These are phyloP conservation scores for Eubucco bourcierii DNA, from an alignment of 2,113 vertebrate species.

Conservation along the genomic window DNA sequence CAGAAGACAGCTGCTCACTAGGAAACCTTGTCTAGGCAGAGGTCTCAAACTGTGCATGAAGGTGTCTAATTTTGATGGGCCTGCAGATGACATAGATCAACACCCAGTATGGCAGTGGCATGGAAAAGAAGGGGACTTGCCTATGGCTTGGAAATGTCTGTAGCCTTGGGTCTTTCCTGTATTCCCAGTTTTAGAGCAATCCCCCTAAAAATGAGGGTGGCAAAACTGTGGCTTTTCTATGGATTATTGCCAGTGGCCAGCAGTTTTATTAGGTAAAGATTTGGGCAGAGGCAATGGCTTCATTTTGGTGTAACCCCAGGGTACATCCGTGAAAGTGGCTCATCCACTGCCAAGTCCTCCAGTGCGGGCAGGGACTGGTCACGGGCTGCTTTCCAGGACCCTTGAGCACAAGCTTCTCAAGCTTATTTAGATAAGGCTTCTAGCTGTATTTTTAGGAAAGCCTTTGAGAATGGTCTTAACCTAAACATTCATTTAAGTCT, in stretches of 20 bases:
- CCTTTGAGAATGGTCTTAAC: background rate
- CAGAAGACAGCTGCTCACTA: background rate
- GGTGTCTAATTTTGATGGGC: background rate
- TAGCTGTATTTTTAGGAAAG: background rate
- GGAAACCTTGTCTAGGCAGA: background rate
- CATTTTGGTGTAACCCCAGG: background rate
- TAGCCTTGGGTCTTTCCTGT: background rate
- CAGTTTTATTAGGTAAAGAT: background rate
- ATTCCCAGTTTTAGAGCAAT: background rate
- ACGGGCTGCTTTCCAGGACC: background rate
- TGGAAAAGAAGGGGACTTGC: background rate
- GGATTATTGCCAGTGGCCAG: background rate
- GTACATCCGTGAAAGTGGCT: background rate
- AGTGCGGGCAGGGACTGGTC: fast-evolving
- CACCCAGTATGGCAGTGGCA: background rate
- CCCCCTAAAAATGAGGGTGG: background rate
- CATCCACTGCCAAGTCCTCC: background rate
- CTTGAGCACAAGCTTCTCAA: background rate
- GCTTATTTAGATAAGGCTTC: background rate
- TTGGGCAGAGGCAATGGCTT: background rate
- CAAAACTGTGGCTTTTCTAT: background rate
- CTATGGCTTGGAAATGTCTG: background rate
- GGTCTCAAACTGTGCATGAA: background rate
- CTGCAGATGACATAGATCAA: background rate
- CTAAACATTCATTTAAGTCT: background rate